Evolutionary conservation across 2,888 invertebrate genomes (phyloP).

Genomic region (Hofmannophila pseudospretella): DNA sequence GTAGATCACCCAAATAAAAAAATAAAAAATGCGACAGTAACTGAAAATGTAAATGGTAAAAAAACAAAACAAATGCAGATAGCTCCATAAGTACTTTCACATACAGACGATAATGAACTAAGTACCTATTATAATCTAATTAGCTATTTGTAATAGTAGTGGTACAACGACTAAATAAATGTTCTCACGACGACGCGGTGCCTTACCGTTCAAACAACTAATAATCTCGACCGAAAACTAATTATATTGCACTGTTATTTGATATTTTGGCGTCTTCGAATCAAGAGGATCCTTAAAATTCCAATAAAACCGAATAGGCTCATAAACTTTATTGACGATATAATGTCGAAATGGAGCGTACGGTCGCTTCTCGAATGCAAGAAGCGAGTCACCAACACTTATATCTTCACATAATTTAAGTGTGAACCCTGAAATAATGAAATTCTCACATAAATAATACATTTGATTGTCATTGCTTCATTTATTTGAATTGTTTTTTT

Average conservation of each 20-base stretch:
- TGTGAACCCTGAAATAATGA: no score
- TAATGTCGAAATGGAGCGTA: constrained; percentile 26
- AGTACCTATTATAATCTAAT: no score
- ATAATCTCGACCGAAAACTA: constrained; percentile 11
- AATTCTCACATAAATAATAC: background rate
- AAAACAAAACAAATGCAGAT: no score
- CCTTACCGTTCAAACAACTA: constrained; percentile 2
- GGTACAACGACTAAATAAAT: background rate
- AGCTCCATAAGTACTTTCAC: no score
- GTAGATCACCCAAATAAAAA: no score
- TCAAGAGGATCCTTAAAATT: constrained; percentile 27
- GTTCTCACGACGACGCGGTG: constrained; percentile 10
- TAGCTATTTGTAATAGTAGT: no score
- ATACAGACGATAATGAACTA: no score
- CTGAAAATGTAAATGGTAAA: no score
- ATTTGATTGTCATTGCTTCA: background rate
- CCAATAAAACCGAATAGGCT: constrained; percentile 31
- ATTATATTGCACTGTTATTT: constrained; percentile 28
- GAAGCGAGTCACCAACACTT: background rate
- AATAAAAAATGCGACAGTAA: no score
- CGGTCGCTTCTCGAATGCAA: constrained; percentile 18
- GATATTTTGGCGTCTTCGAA: constrained; percentile 21
- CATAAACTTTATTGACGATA: constrained; percentile 46
- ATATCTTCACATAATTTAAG: background rate
- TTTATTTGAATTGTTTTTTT: no score